Conservation (phyloP, 2,888 invertebrate genomes). For the Tortricodes alternella region DNA sequence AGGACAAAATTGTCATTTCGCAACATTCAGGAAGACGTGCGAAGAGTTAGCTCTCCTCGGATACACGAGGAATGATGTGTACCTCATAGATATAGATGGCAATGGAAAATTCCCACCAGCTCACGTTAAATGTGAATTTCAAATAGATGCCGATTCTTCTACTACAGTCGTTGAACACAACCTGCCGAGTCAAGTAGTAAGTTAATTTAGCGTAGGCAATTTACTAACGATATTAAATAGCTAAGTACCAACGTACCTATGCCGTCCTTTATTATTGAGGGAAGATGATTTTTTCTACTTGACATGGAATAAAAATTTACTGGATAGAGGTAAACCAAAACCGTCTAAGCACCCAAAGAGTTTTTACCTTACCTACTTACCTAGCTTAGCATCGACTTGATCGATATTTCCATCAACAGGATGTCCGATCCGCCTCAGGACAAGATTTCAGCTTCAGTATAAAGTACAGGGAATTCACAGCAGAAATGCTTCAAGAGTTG, state of each 20-base stretch:
- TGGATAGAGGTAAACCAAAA: too few relatives aligned
- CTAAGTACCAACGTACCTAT: too few relatives aligned
- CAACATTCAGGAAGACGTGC: conserved; percentile 94
- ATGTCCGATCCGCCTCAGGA: conserved; percentile 90
- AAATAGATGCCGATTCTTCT: conserved; percentile 92
- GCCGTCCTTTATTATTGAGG: too few relatives aligned
- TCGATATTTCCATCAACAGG: conserved; percentile 62
- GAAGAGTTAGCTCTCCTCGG: conserved; percentile 95
- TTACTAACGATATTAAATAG: too few relatives aligned
- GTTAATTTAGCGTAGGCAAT: too few relatives aligned
- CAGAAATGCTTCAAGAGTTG: conserved; percentile 94
- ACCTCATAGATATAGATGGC: conserved; percentile 96
- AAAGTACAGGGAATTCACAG: conserved; percentile 93
- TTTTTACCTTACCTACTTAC: too few relatives aligned
- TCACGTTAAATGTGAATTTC: conserved; percentile 95
- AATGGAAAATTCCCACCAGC: conserved; percentile 96
- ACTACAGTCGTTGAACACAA: conserved; percentile 95
- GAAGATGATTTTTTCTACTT: too few relatives aligned
- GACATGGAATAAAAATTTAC: too few relatives aligned
- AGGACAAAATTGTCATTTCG: conserved; percentile 97
- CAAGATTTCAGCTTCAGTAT: conserved; percentile 93
- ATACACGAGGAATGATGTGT: conserved; percentile 94
- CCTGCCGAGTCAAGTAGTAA: conserved; percentile 92
- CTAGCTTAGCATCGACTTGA: too few relatives aligned
- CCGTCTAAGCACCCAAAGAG: too few relatives aligned